Base-by-base conservation (phyloP, 2,113 vertebrate genomes). In the Platysternon megacephalum region DNA sequence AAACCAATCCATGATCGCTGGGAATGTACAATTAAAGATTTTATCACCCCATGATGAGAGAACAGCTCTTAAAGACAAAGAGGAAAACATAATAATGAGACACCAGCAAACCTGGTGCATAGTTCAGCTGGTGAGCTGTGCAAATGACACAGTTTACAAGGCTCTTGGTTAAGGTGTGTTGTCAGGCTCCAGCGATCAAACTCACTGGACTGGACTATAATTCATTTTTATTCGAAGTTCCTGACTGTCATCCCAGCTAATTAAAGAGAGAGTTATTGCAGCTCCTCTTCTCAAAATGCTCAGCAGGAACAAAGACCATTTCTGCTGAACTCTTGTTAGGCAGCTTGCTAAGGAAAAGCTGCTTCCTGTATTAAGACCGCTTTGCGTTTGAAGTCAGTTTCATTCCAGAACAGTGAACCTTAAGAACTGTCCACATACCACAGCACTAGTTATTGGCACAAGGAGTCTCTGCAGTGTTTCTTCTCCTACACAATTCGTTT, bases 161-260 rank as follows among this genome's bases (percentile, higher is more conserved):
- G 85, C 80, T 92, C 52, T 86, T 13, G 10, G 79, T 79, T 44
- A 44, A 3, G 21, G 85, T 22, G n/a, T 85, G 78, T 87, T 84
- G 90, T 84, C 90, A 93, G 91, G 89, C 95, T 96, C 79, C 80
- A 5, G 16, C 0, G 12, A 83, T 52, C 91, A 91, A 85, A 88
- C 92, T 97, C 91, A 91, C 91, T 82, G 3, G 8, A 90, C 94
- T 89, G 82, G 94, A 80, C 93, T 90, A 79, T n/a, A 39, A 29
- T 78, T 90, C 87, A 86, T 79, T 92, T 91, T 96, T 88, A 88
- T 82, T 84, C 49, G 35, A 87, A 46, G 86, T 68, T 87, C 80
- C 89, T 22, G 3, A 86, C 82, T 88, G 81, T 82, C 87, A 82
- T 85, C 88, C 93, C 86, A 76, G 86, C 26, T 95, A 95, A 97